Evolutionary conservation across 2,113 vertebrate species (phyloP).

Genomic region (Agapornis roseicollis): DNA sequence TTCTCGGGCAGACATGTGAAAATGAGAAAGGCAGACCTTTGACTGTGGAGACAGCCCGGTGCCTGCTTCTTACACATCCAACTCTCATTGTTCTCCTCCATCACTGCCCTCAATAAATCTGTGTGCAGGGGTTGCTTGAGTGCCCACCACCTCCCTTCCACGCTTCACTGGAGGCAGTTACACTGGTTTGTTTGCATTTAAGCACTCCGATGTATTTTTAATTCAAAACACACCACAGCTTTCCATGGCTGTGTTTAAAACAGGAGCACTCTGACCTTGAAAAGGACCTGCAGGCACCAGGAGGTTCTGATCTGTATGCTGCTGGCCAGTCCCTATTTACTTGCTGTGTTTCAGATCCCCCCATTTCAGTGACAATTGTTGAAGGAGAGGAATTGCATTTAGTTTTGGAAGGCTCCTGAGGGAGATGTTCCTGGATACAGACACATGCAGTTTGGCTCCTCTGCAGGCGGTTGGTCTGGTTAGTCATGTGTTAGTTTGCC

Average conservation of each 20-base stretch:
- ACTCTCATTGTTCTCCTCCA: background rate
- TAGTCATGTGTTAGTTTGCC: background rate
- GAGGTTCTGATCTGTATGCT: background rate
- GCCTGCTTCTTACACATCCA: background rate
- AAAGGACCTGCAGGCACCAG: background rate
- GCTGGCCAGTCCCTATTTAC: background rate
- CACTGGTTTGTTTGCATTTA: background rate
- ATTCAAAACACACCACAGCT: constrained; percentile 13
- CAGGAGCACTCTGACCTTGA: constrained; percentile 9
- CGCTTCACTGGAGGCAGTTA: background rate
- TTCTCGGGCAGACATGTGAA: constrained; percentile 31
- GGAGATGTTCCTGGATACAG: background rate
- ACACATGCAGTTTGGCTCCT: background rate
- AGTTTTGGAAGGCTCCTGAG: background rate
- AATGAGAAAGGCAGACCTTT: constrained; percentile 56
- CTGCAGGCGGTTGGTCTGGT: background rate
- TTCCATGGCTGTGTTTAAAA: background rate
- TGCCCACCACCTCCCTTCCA: background rate
- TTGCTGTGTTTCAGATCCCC: background rate
- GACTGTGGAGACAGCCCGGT: background rate
- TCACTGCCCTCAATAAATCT: constrained; percentile 9
- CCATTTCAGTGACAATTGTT: background rate
- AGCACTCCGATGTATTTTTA: constrained; percentile 5
- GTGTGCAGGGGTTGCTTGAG: background rate
- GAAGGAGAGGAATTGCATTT: background rate